Evolutionary conservation across 2,113 vertebrate genomes (phyloP).

Genomic region (Poecilia latipinna): DNA sequence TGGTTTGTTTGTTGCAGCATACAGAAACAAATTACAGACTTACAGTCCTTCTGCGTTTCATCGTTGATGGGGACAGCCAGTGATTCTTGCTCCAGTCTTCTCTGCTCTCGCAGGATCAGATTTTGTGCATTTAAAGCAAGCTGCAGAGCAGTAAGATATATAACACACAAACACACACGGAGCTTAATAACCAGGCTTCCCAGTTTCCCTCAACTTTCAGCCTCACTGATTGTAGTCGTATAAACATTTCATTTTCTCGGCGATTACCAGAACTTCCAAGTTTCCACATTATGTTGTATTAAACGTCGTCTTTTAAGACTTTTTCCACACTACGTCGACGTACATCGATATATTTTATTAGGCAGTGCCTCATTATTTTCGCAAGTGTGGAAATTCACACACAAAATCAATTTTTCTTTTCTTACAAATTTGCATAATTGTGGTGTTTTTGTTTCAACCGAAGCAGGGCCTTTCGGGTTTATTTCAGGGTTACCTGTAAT

Average conservation of each 20-base stretch:
- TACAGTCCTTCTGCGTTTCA: conserved; percentile 18
- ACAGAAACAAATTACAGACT: conserved; percentile 8
- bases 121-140: conserved; percentile 29
- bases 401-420: no score
- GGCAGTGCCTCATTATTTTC: no score
- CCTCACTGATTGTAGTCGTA: conserved; percentile 24
- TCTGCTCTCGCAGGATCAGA: background rate
- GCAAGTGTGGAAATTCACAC: no score
- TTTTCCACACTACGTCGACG: background rate
- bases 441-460: no score
- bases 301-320: background rate
- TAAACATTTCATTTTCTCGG: background rate
- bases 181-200: conserved; percentile 12
- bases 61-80: conserved; percentile 63
- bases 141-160: conserved; percentile 32
- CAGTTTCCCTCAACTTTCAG: conserved; percentile 12
- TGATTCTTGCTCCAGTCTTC: conserved; percentile 41
- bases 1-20: conserved; percentile 10
- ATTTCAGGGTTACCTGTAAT: no score
- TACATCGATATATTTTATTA: background rate
- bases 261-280: background rate
- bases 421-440: background rate
- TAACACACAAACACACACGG: conserved; percentile 37
- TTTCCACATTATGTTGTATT: background rate
- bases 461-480: no score